Conservation (phyloP, 2,113 vertebrate genomes). For the Willisornis vidua region DNA sequence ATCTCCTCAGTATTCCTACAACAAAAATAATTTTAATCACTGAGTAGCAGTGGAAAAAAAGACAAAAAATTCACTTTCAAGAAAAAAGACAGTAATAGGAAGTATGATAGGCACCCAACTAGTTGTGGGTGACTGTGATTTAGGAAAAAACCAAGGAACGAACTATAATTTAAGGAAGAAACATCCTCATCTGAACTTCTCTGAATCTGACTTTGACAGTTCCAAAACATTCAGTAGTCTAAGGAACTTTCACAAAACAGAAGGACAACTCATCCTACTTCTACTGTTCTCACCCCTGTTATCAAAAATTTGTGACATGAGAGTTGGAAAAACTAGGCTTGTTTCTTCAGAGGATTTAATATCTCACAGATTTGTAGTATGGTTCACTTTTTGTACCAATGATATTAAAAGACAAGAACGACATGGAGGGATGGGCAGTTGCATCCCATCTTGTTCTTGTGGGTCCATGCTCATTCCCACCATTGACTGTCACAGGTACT, state of each 20-base stretch:
- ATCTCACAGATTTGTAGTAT: not conserved
- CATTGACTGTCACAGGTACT: not conserved
- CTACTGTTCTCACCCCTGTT: not conserved
- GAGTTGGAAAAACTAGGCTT: not conserved
- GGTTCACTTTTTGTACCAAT: not conserved
- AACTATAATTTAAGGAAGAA: not conserved
- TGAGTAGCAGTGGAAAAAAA: not conserved
- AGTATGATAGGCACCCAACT: not conserved
- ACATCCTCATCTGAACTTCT: not conserved
- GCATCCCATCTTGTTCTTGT: not conserved
- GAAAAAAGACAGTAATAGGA: not conserved
- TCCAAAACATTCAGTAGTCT: not conserved
- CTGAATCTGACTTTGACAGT: not conserved
- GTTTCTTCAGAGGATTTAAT: not conserved
- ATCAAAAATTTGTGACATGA: not conserved
- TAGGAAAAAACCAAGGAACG: not conserved
- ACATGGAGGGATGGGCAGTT: rapidly evolving
- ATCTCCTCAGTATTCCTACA: not conserved
- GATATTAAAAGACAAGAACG: not conserved
- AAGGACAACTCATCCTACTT: not conserved
- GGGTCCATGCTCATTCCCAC: not conserved
- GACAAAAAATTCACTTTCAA: not conserved
- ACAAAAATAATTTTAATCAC: not conserved
- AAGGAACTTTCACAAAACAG: not conserved
- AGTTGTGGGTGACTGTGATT: not conserved